A percentile compares a stretch with the other conserved stretches of the same genome.
These are phyloP conservation scores for Carcina quercana DNA, from an alignment of 2,888 invertebrate genomes.

Conservation along the genomic window DNA sequence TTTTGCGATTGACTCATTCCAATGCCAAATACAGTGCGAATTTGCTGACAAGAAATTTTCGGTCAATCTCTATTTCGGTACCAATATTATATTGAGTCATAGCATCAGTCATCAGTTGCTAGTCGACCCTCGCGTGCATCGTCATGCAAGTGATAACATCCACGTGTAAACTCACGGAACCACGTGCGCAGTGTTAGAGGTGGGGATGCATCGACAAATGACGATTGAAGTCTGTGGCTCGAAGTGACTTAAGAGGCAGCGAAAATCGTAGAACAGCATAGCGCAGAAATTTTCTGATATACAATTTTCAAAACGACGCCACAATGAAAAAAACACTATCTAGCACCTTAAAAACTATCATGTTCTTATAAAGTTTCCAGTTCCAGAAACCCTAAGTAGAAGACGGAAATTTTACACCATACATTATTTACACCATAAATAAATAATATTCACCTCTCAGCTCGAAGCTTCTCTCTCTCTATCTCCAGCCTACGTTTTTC, in stretches of 20 bases:
- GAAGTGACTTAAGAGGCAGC: neutral
- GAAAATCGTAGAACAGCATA: neutral
- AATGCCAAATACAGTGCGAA: neutral
- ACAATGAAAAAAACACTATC: no score
- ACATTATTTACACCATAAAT: no score
- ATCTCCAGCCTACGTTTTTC: constrained; percentile 88
- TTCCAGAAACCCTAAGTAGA: no score
- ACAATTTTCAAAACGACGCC: no score
- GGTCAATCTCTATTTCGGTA: neutral
- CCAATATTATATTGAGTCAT: neutral
- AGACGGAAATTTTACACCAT: no score
- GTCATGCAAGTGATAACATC: neutral
- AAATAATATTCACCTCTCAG: constrained; percentile 85
- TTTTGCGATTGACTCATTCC: neutral
- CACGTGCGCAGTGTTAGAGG: neutral
- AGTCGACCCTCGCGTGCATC: neutral
- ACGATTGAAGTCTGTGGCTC: no score
- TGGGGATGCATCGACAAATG: no score
- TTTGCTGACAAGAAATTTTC: neutral
- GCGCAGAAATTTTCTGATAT: neutral
- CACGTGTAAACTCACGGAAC: neutral
- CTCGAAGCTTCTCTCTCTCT: constrained; percentile 85
- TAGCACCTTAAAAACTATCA: no score
- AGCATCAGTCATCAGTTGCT: neutral
- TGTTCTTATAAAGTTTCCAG: no score